Evolutionary conservation across 2,797 vertebrate species (phyloP), one percentile per base, ranked within the genome.

Genomic region (Diceros bicornis): DNA sequence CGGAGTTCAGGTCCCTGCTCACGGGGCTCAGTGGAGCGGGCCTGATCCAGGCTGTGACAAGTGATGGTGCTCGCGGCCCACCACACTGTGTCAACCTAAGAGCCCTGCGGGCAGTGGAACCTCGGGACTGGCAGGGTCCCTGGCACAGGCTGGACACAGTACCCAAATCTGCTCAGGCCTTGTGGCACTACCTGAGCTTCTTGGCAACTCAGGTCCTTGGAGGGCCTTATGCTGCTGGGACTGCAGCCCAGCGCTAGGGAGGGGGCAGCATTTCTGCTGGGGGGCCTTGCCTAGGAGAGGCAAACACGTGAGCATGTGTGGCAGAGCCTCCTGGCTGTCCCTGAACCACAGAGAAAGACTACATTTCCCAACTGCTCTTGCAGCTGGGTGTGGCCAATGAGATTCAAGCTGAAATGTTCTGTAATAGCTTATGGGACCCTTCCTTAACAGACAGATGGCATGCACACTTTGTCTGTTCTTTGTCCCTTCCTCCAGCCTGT

Each of bases 151-250:
- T 41, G 34, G 68, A 62, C 68, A 89, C 14, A 69, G 75, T 71
- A 62, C 57, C 41, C 44, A 94, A 92, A 96, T 92, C 93, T 79
- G 72, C 69, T 79, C 83, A 69, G 95, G 81, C 57, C 61, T 95
- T 62, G 88, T 95, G 88, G 75, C 78, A 92, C 84, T 86, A 81
- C 91, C 47, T 17, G 85, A 94, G 75, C 41, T 84, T 82, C 91
- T 90, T 95, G 93, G 95, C 77, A 96, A 77, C 71, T 18, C 21
- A 74, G 79, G 71, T 90, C 88, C 64, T 88, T 72, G 7, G 12
- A 71, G 81, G 61, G 94, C 94, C 89, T 86, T 96, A 79, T 97
- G 92, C 92, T 87, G 84, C 83, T 47, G 69, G 88, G 92, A 94
- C 72, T n/a, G 23, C 4, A 92, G 87, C 87, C 92, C 83, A 66